Conservation (phyloP, 1,140 invertebrate genomes). For the Ruditapes philippinarum region DNA sequence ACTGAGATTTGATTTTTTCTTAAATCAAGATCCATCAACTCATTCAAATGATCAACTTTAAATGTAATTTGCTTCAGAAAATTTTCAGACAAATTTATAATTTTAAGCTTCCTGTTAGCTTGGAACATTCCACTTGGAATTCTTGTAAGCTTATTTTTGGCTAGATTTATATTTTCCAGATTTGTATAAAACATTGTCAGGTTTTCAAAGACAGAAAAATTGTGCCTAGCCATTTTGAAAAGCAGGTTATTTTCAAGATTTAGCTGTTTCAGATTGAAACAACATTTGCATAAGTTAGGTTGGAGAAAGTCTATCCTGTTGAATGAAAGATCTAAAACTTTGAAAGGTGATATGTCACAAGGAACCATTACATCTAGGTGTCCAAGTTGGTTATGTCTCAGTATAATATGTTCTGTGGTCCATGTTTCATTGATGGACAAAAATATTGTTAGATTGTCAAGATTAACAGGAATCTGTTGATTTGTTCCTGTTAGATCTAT, state of each 20-base stretch:
- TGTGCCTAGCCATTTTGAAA: not conserved
- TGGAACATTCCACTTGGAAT: not conserved
- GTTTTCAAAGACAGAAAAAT: not conserved
- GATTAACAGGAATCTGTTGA: not conserved
- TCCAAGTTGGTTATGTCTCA: not conserved
- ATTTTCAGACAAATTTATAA: not conserved
- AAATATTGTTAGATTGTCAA: not conserved
- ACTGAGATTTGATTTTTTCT: not conserved
- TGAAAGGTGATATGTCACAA: not conserved
- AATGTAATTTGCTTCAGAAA: not conserved
- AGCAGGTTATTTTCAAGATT: not conserved
- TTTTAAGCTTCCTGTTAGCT: not conserved
- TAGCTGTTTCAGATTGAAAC: not conserved
- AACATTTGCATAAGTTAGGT: not conserved
- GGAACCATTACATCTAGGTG: not conserved
- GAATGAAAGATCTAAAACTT: not conserved
- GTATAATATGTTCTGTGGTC: not conserved
- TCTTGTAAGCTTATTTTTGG: not conserved
- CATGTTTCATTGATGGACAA: not conserved
- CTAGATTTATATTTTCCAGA: not conserved
- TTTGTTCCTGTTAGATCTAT: not conserved
- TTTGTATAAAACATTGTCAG: not conserved
- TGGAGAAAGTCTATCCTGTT: not conserved
- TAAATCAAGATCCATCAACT: not conserved
- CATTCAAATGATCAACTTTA: not conserved